Evolutionary conservation across 2,113 vertebrate genomes (phyloP).

Genomic region (Oplegnathus fasciatus): DNA sequence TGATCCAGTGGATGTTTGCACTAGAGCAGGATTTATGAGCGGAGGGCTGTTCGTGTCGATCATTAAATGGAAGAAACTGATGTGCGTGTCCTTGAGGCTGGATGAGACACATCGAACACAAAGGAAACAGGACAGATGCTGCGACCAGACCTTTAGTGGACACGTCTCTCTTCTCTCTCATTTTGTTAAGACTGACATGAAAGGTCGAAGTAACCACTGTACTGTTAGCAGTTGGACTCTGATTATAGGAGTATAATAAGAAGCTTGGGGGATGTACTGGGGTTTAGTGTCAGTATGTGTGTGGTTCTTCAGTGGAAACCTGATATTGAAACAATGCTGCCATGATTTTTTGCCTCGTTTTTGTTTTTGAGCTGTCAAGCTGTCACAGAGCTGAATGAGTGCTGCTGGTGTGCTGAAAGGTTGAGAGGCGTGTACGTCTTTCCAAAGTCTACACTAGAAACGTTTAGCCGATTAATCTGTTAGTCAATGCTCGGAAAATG

Average conservation of each 20-base stretch:
- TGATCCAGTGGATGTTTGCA: constrained; percentile 24
- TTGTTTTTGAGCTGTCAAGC: background rate
- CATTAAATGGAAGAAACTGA: constrained; percentile 45
- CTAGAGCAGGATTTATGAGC: constrained; percentile 53
- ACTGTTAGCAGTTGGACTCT: background rate
- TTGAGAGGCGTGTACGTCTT: background rate
- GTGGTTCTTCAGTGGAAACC: constrained; percentile 16
- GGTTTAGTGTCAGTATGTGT: constrained; percentile 11
- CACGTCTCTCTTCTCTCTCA: constrained; percentile 3
- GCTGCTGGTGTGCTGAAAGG: background rate
- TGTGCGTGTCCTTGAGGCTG: constrained; percentile 55
- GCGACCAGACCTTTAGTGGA: background rate
- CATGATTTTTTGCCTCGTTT: background rate
- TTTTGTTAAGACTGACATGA: constrained; percentile 29
- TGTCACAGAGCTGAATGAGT: constrained; percentile 6
- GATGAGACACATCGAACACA: constrained; percentile 33
- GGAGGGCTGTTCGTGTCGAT: constrained; percentile 12
- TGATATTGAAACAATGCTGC: constrained; percentile 33
- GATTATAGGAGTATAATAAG: background rate
- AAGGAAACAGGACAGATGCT: constrained; percentile 25
- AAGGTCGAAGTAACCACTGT: constrained; percentile 31
- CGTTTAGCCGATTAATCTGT: background rate
- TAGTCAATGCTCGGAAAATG: background rate
- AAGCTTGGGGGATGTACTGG: background rate
- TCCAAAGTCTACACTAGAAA: background rate